phyloP scores from a whole-genome alignment of 2,113 vertebrate genomes.

The Passerina amoena region DNA sequence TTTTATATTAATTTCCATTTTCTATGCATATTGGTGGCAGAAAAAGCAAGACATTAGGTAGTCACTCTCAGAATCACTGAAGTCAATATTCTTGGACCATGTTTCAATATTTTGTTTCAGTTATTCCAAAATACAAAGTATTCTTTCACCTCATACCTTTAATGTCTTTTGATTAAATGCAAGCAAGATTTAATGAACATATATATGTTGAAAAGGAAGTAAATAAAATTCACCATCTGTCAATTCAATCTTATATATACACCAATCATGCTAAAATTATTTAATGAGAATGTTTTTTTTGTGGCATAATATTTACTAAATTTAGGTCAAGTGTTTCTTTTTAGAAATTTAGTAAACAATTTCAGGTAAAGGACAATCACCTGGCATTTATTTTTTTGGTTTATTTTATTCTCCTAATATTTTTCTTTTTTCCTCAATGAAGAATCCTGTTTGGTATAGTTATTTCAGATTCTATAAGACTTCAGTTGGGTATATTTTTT shows the following conservation, averaged over 20 bases:
- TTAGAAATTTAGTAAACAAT: neutral
- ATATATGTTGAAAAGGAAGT: neutral
- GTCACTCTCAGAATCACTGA: neutral
- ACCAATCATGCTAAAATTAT: neutral
- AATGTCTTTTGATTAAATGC: neutral
- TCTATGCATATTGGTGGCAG: neutral
- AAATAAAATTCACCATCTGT: neutral
- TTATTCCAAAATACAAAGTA: neutral
- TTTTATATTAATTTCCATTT: neutral
- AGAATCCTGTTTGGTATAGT: neutral
- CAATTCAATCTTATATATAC: neutral
- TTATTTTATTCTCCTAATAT: neutral
- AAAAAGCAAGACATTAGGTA: neutral
- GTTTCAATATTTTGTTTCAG: neutral
- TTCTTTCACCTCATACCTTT: neutral
- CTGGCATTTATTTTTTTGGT: neutral
- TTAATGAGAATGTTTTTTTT: neutral
- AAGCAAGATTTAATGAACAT: neutral
- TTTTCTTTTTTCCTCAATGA: neutral
- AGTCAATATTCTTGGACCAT: neutral
- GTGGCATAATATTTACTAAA: neutral
- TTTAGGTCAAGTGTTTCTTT: neutral
- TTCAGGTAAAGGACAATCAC: neutral
- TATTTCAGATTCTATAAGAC: neutral
- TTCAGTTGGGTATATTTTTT: neutral